Evolutionary conservation across 2,888 invertebrate genomes (phyloP).

Genomic region (Diachrysia chrysitis): DNA sequence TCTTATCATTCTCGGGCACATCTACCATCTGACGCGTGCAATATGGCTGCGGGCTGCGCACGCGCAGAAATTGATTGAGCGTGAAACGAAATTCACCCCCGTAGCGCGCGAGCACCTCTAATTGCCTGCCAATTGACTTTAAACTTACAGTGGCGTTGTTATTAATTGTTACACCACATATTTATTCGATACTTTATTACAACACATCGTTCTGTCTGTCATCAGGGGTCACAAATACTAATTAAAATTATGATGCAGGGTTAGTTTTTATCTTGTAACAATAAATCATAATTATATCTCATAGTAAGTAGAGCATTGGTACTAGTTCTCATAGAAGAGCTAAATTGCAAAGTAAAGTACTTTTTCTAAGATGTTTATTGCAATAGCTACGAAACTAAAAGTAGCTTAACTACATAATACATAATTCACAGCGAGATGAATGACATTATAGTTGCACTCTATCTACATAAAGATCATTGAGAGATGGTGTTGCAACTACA

Average conservation of each 20-base stretch:
- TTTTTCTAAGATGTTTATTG: not conserved
- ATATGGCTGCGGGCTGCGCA: conserved; percentile 86
- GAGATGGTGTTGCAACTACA: conserved; percentile 65
- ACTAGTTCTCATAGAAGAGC: no score
- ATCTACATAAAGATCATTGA: conserved; percentile 50
- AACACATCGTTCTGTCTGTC: conserved; percentile 39
- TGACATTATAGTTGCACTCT: conserved; percentile 41
- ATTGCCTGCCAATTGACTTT: conserved; percentile 84
- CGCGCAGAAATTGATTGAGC: conserved; percentile 88
- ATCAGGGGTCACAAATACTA: conserved; percentile 6
- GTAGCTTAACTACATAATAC: conserved; percentile 5
- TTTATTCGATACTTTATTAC: conserved; percentile 48
- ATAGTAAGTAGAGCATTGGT: no score
- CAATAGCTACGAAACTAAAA: no score
- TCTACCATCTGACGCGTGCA: conserved; percentile 88
- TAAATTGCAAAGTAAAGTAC: no score
- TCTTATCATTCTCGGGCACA: conserved; percentile 68
- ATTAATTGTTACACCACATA: conserved; percentile 68
- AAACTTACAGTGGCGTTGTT: conserved; percentile 68
- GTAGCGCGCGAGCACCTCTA: conserved; percentile 77
- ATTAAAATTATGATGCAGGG: not conserved
- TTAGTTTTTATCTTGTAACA: not conserved
- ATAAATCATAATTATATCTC: not conserved
- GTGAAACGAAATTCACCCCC: conserved; percentile 89
- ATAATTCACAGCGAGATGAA: conserved; percentile 30